Evolutionary conservation across 2,797 vertebrate species (phyloP).

Genomic region (Silurus lanzhouensis): DNA sequence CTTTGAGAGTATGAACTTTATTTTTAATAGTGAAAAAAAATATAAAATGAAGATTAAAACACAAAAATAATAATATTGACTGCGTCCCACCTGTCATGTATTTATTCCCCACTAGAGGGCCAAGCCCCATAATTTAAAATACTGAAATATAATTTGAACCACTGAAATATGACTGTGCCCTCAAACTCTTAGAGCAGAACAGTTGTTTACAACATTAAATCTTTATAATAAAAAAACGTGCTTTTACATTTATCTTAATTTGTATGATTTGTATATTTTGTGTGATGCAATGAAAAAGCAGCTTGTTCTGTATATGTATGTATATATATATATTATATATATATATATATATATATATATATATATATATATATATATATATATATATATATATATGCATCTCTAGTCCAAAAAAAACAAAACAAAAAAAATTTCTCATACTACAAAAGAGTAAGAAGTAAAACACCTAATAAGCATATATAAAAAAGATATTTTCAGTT

Average conservation of each 20-base stretch:
- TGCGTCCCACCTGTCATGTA: too few species aligned
- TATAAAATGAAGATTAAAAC: too few species aligned
- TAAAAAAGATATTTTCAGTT: constrained; percentile 20
- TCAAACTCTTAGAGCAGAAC: neutral
- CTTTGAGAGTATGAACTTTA: too few species aligned
- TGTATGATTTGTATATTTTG: too few species aligned
- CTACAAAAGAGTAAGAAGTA: neutral
- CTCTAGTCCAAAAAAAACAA: neutral
- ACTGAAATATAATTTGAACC: neutral
- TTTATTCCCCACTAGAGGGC: too few species aligned
- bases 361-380: too few species aligned
- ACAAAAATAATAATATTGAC: too few species aligned
- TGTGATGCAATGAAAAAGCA: neutral
- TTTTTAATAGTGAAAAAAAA: too few species aligned
- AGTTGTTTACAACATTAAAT: neutral
- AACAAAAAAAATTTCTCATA: neutral
- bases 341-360: too few species aligned
- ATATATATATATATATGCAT: neutral
- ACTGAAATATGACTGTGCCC: neutral
- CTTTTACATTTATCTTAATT: neutral
- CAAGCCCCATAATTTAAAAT: too few species aligned
- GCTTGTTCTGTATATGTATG: neutral
- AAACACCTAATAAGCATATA: constrained; percentile 1
- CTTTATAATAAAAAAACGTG: neutral
- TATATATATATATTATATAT: too few species aligned